Evolutionary conservation across 2,888 invertebrate genomes (phyloP).

Genomic region (Parnassius orleans): DNA sequence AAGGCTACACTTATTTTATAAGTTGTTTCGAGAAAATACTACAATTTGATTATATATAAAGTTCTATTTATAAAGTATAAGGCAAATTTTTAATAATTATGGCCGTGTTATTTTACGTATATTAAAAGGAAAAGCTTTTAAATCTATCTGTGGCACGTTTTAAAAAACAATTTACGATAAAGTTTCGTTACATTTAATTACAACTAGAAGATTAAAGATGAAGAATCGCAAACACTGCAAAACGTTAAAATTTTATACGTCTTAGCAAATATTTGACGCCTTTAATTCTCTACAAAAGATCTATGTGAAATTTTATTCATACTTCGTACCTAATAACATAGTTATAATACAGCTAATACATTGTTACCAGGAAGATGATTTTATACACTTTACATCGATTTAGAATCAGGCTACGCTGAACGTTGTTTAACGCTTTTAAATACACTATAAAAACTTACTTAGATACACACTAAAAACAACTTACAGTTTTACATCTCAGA

Average conservation of each 20-base stretch:
- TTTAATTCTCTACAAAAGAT: slow-evolving; percentile 7
- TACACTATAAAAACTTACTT: slow-evolving; percentile 14
- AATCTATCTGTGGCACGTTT: slow-evolving; percentile 22
- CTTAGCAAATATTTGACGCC: background rate
- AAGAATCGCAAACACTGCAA: background rate
- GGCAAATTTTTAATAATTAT: slow-evolving; percentile 13
- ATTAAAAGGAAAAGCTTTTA: slow-evolving; percentile 2
- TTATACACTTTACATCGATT: slow-evolving; percentile 74
- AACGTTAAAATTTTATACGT: slow-evolving; percentile 3
- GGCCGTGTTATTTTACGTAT: background rate
- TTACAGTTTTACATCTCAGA: too few relatives aligned
- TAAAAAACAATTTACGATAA: background rate
- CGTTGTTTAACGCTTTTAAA: slow-evolving; percentile 20
- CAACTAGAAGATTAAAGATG: slow-evolving; percentile 2
- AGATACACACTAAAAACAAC: background rate
- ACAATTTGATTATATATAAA: background rate
- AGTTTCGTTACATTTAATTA: background rate
- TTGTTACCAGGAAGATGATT: slow-evolving; percentile 35
- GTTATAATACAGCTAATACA: slow-evolving; percentile 33
- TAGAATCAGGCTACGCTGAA: slow-evolving; percentile 74
- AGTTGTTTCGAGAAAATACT: slow-evolving; percentile 7
- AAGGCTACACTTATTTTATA: slow-evolving; percentile 9
- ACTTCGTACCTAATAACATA: slow-evolving; percentile 6
- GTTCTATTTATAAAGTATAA: slow-evolving; percentile 12
- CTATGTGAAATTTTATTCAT: slow-evolving; percentile 8